Base-by-base conservation (phyloP, 2,797 vertebrate species). In the Avahi laniger region DNA sequence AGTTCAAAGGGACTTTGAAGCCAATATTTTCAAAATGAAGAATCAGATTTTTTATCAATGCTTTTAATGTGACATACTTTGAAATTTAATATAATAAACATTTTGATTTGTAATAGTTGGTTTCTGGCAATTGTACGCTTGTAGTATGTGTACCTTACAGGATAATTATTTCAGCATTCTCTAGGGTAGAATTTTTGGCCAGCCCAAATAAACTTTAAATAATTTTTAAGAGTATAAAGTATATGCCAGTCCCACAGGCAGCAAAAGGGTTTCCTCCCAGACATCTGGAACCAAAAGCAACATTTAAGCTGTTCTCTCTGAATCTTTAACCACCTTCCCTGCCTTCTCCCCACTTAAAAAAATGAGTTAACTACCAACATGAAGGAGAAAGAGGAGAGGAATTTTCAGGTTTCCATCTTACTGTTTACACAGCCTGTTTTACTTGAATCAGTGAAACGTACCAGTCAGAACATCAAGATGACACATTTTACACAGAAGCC, bases 101-200 rank as follows among this genome's bases (percentile, higher is more conserved):
- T 69, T 73, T 92, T 89, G 26, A 94, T 70, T 59, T 81, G 28
- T 84, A 48, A 43, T 33, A 26, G 22, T 73, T 93, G 41, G 30
- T 85, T 70, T 87, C 78, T 89, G 73, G 24, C 33, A 76, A n/a
- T n/a, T 92, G 24, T 52, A 61, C 52, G 33, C 48, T 15, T 94
- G 72, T 65, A 67, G 5, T 75, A 88, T 80, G 63, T 59, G 35
- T 78, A 41, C n/a, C 8, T 91, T 70, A 46, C n/a, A 67, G 54
- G 72, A 38, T 84, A 70, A 57, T 33, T 67, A 81, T 61, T 88
- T 95, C 15, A 84, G 50, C 46, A 75, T 79, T 46, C 24, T 61
- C 41, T 86, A 72, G 26, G 59, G 24, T 69, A 54, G 78, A 95
- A 70, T 54, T 91, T 87, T 85, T 96, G 43, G 94, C 38, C 46